phyloP scores from a whole-genome alignment of 2,797 vertebrate genomes.

The Myotis myotis region DNA sequence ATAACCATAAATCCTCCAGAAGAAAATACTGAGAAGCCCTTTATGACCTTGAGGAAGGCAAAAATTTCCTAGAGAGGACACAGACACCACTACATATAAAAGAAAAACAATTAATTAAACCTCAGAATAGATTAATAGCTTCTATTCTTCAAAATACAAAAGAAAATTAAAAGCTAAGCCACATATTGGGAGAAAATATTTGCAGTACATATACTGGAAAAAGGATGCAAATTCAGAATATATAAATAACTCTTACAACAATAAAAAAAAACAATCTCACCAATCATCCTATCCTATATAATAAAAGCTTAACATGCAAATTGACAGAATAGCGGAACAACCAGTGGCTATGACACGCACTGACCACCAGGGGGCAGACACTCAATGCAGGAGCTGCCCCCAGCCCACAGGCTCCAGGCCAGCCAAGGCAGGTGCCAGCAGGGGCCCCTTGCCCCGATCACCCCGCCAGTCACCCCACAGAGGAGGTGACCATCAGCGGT shows the following conservation, averaged over 20 bases:
- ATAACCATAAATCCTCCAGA: background rate
- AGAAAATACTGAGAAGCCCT: background rate
- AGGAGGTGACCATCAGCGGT: too few relatives aligned
- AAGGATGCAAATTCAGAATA: background rate
- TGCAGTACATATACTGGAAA: background rate
- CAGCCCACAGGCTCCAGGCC: too few relatives aligned
- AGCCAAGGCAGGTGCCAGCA: too few relatives aligned
- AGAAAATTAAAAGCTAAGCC: conserved; percentile 39
- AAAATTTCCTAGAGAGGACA: background rate
- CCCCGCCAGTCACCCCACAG: too few relatives aligned
- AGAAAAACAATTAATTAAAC: background rate
- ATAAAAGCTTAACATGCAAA: too few relatives aligned
- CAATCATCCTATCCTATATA: background rate
- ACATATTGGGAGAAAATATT: background rate
- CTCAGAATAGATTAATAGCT: conserved; percentile 19
- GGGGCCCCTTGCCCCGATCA: too few relatives aligned
- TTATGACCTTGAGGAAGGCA: background rate
- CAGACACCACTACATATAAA: background rate
- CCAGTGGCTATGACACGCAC: too few relatives aligned
- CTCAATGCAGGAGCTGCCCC: too few relatives aligned
- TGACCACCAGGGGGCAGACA: too few relatives aligned
- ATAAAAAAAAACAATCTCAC: conserved; percentile 11
- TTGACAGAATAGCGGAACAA: too few relatives aligned
- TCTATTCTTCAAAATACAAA: background rate
- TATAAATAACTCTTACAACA: background rate